Base-by-base conservation (phyloP, 1,140 invertebrate species). In the Hetaerina americana region DNA sequence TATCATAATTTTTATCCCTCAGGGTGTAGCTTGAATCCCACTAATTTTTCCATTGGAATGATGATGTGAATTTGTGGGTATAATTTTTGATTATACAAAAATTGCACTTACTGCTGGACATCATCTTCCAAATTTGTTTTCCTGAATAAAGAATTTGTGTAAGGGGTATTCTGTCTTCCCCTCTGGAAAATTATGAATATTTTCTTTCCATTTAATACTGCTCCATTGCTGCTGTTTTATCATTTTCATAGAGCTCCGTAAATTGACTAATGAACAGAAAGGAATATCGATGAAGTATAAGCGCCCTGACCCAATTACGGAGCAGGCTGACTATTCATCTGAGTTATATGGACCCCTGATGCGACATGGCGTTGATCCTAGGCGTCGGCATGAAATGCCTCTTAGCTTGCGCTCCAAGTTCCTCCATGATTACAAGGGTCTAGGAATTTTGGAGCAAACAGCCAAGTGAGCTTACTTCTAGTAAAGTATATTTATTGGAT, bases 341-440 rank as follows among this genome's bases (percentile, higher is more conserved):
- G 81, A 85, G 57, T 74, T 85, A 5, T 83, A 84, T 75, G 84
- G 81, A 6, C 84, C 85, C 0, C 71, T 83, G 29, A 81, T 82
- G 27, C 76, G 84, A 49, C 78, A 84, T 74, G 85, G 84, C n/a
- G 80, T 81, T 5, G 79, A 84, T 79, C 82, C 84, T 0, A 79
- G 79, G 69, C 78, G 81, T n/a, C 78, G 79, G 70, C 82, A 82
- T 57, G 78, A 78, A 66, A 75, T 75, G 66, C 71, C 72, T 72
- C 68, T 70, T 69, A 57, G 71, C 26, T 27, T 72, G 69, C 69
- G 74, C 3, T 71, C 74, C 70, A 66, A 69, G 25, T 31, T 72
- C 27, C 67, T 73, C 31, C 67, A 66, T 69, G 70, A 74, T 71
- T 71, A 27, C 31, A 68, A 76, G 72, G 70, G 74, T 74, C 70